Conservation (phyloP, 2,113 vertebrate species). For the Sceloporus tristichus region DNA sequence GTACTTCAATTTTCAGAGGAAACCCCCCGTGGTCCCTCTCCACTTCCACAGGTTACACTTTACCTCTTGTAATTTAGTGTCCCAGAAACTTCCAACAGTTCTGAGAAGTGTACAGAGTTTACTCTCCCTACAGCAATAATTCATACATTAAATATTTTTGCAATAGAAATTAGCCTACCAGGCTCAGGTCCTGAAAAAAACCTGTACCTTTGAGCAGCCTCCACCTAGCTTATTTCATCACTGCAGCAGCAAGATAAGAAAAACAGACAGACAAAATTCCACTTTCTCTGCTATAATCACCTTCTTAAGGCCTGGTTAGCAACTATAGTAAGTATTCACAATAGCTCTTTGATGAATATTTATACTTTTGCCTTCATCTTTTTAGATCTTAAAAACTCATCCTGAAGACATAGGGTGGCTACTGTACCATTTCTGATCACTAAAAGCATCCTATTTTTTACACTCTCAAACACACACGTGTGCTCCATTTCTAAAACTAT, state of each 20-base stretch:
- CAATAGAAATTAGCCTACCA: not conserved
- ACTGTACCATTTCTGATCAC: not conserved
- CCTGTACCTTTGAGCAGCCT: not conserved
- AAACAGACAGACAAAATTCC: not conserved
- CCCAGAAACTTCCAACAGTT: not conserved
- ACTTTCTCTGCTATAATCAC: not conserved
- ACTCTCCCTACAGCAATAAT: not conserved
- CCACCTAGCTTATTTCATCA: not conserved
- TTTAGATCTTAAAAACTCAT: too few relatives aligned
- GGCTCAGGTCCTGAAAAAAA: not conserved
- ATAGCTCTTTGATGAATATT: not conserved
- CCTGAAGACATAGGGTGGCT: not conserved
- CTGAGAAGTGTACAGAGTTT: not conserved
- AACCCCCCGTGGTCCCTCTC: not conserved
- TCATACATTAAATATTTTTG: constrained; percentile 1
- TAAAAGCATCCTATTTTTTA: not conserved
- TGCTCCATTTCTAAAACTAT: not conserved
- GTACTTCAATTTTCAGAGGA: not conserved
- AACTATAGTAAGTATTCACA: not conserved
- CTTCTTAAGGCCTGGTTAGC: too few relatives aligned
- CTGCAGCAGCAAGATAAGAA: not conserved
- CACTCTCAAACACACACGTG: not conserved
- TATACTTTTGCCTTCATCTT: too few relatives aligned
- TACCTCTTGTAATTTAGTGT: not conserved
- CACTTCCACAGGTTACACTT: not conserved